A percentile compares a stretch with the other conserved stretches of the same genome.
phyloP scores from a whole-genome alignment of 2,888 invertebrate genomes.

The Prosapia bicincta region DNA sequence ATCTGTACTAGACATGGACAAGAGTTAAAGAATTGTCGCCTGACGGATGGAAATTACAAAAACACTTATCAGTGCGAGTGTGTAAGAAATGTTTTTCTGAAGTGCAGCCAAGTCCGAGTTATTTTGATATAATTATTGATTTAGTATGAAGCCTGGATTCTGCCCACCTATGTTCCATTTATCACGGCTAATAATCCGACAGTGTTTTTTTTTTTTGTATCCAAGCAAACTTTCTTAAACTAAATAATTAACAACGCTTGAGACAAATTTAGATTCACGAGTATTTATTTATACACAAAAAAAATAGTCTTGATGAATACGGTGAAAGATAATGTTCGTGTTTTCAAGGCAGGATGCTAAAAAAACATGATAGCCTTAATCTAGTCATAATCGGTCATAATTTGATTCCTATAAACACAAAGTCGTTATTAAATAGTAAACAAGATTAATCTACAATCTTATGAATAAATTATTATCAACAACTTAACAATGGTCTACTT shows the following conservation, averaged over 20 bases:
- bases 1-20: not conserved
- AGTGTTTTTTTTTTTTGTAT: not conserved
- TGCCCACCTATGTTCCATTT: not conserved
- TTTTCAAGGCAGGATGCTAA: too few relatives aligned
- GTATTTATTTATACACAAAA: too few relatives aligned
- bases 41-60: not conserved
- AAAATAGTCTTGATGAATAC: too few relatives aligned
- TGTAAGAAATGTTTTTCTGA: not conserved
- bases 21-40: not conserved
- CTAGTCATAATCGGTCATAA: too few relatives aligned
- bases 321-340: too few relatives aligned
- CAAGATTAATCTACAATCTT: too few relatives aligned
- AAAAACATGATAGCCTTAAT: too few relatives aligned
- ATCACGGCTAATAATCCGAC: not conserved
- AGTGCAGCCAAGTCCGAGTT: not conserved
- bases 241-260: not conserved
- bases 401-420: too few relatives aligned
- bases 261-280: not conserved
- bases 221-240: not conserved
- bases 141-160: not conserved
- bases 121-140: constrained; percentile 2
- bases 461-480: too few relatives aligned
- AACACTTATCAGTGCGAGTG: not conserved
- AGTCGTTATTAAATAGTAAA: too few relatives aligned
- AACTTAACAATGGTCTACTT: too few relatives aligned